Conservation (phyloP, 1,140 invertebrate genomes). For the Laodelphax striatellus region DNA sequence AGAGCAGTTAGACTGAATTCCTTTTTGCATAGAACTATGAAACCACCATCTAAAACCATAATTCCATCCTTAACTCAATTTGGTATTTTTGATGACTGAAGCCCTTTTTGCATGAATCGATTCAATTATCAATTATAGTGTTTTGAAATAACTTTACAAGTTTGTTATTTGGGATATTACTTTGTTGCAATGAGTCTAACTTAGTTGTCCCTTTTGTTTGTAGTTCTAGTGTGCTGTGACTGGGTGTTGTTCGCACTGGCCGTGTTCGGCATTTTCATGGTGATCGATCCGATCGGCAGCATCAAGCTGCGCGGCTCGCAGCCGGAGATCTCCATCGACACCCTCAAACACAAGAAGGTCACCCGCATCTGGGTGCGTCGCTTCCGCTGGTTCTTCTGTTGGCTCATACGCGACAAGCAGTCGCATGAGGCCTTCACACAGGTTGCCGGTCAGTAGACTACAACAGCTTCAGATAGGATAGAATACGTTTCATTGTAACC, state of each 20-base stretch:
- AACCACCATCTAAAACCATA: no score
- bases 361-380: constrained; percentile 54
- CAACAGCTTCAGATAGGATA: no score
- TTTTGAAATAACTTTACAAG: neutral
- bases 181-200: no score
- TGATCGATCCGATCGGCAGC: constrained; percentile 70
- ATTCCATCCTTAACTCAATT: no score
- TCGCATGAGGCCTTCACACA: constrained; percentile 73
- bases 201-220: constrained; percentile 23
- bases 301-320: constrained; percentile 39
- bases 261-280: constrained; percentile 58
- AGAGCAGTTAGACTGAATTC: no score
- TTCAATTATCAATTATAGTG: no score
- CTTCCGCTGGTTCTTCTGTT: constrained; percentile 68
- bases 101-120: no score
- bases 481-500: no score
- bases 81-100: no score
- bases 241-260: constrained; percentile 66
- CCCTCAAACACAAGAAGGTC: constrained; percentile 31
- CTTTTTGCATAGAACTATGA: no score
- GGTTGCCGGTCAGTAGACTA: constrained; percentile 53
- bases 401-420: constrained; percentile 63
- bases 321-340: constrained; percentile 26
- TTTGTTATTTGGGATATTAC: no score
- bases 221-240: constrained; percentile 63